Base-by-base conservation (phyloP, 2,113 vertebrate genomes). In the Coregonus clupeaformis region DNA sequence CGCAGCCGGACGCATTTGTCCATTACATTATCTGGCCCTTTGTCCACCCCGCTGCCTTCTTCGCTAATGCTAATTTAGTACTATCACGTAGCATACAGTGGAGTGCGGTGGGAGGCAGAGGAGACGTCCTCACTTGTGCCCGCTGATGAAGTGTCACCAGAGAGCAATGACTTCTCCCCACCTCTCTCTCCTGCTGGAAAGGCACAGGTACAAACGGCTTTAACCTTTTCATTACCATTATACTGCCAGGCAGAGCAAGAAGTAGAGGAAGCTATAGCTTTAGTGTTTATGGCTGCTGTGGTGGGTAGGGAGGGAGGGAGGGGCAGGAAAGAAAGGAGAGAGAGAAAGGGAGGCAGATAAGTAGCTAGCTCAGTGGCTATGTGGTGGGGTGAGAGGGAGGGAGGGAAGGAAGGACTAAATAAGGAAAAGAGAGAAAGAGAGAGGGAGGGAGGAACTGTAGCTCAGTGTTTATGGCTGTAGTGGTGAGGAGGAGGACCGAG, bases 71-170 rank as follows among this genome's bases (percentile, higher is more conserved):
- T 62, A 24, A 24, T 62, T 62, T 62, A 62, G 20, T 62, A 24
- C 59, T 24, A 2, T 62, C 59, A 62, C 20, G 59, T n/a, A 4
- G 9, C 9, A 5, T 45, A 45, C 42, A 6, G 9, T 11, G 22
- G 25, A 27, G 63, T 22, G 14, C 3, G 14, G 36, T 68, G 66
- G 5, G 30, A 42, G 25, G 63, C 68, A 71, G 60, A 77, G 73
- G 72, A 83, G 77, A 86, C 62, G 72, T 82, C 83, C 82, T 86
- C 80, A 85, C 83, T 88, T 84, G 80, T 52, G 24, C 67, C 68
- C 67, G 55, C 74, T 87, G 87, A 89, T 89, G 88, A 89, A 80
- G 84, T 87, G 84, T 80, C 85, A 81, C 45, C 79, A 73, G 74
- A 86, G 77, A 82, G 63, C 29, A 73, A 76, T 73, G 74, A 90